Evolutionary conservation across 2,888 invertebrate species (phyloP).

Genomic region (Sphecodes monilicornis): DNA sequence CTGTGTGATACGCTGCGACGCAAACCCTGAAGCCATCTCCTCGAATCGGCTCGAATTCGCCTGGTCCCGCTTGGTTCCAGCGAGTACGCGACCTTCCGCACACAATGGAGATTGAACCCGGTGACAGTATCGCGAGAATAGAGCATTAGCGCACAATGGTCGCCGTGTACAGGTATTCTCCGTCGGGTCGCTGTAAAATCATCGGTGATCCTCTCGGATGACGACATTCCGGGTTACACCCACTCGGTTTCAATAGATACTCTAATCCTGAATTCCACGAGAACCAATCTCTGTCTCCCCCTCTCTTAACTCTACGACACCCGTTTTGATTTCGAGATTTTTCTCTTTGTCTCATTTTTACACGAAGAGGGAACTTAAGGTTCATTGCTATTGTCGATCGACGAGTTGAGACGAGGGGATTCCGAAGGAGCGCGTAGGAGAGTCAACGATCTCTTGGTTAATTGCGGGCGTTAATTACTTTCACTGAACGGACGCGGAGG

Average conservation of each 20-base stretch:
- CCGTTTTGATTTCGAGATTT: neutral
- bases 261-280: neutral
- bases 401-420: neutral
- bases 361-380: neutral
- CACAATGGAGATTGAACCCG: neutral
- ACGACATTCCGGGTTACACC: slow-evolving; percentile 27
- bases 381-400: neutral
- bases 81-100: neutral
- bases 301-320: neutral
- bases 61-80: neutral
- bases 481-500: slow-evolving; percentile 25
- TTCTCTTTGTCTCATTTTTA: neutral
- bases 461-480: slow-evolving; percentile 41
- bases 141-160: neutral
- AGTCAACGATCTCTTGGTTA: neutral
- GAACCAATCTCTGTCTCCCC: neutral
- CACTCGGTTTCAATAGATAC: neutral
- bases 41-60: neutral
- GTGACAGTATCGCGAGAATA: neutral
- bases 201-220: slow-evolving; percentile 5
- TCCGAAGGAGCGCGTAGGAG: neutral
- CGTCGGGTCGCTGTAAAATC: neutral
- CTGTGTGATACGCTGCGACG: slow-evolving; percentile 22
- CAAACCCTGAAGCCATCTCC: neutral
- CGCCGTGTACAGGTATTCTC: neutral